Percentiles rank a stretch among this genome's conserved stretches.
Evolutionary conservation across 2,888 invertebrate genomes (phyloP).

Genomic region (Xylota segnis): DNA sequence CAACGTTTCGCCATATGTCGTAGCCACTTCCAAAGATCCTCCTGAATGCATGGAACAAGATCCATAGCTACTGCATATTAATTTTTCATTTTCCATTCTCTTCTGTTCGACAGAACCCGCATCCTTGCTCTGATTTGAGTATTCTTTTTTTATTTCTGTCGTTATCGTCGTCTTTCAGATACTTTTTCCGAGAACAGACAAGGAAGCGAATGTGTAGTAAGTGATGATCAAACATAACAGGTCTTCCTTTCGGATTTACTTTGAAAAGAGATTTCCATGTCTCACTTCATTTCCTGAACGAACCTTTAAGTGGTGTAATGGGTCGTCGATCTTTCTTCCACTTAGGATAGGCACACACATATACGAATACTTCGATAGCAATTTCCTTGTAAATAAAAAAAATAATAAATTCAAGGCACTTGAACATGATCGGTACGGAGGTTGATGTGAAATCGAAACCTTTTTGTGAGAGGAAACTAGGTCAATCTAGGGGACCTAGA

Average conservation of each 20-base stretch:
- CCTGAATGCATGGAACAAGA: slow-evolving; percentile 6
- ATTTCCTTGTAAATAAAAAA: not conserved
- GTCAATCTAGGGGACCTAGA: slow-evolving; percentile 11
- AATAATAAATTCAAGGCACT: slow-evolving; percentile 11
- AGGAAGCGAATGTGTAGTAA: slow-evolving; percentile 54
- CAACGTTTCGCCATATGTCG: slow-evolving; percentile 58
- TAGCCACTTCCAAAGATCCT: slow-evolving; percentile 52
- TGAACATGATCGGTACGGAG: not conserved
- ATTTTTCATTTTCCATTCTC: slow-evolving; percentile 34
- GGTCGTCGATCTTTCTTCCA: slow-evolving; percentile 58
- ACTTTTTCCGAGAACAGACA: slow-evolving; percentile 47
- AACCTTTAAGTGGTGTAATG: slow-evolving; percentile 43
- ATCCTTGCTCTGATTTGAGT: slow-evolving; percentile 61
- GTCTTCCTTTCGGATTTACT: slow-evolving; percentile 20
- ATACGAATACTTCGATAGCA: not conserved
- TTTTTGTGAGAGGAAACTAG: slow-evolving; percentile 22
- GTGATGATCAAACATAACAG: slow-evolving; percentile 62
- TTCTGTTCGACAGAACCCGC: slow-evolving; percentile 58
- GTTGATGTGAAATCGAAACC: slow-evolving; percentile 22
- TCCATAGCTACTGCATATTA: slow-evolving; percentile 41
- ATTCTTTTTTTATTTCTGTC: slow-evolving; percentile 44
- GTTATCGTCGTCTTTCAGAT: slow-evolving; percentile 36
- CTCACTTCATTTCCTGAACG: slow-evolving; percentile 64
- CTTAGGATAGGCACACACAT: slow-evolving; percentile 24
- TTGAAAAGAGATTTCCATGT: slow-evolving; percentile 45